A percentile compares a stretch with the other conserved stretches of the same genome.
phyloP scores from a whole-genome alignment of 2,888 invertebrate genomes.

The Harpalus rubripes region DNA sequence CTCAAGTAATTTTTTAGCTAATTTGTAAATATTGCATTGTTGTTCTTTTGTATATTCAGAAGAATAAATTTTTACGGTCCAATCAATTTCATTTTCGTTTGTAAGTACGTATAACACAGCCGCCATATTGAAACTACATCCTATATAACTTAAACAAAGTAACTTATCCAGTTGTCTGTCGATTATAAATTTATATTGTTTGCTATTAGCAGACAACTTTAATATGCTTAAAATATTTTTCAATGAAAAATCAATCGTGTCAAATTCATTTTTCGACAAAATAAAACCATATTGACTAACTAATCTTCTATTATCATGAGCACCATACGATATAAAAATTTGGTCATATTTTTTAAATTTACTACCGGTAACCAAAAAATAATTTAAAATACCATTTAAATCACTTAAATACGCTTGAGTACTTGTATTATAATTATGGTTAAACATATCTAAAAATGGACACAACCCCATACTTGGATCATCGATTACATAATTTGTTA shows the following conservation, averaged over 20 bases:
- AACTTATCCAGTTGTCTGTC: slow-evolving; percentile 82
- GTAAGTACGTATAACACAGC: slow-evolving; percentile 73
- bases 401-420: slow-evolving; percentile 77
- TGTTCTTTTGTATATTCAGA: slow-evolving; percentile 67
- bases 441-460: slow-evolving; percentile 94
- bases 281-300: slow-evolving; percentile 93
- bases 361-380: slow-evolving; percentile 79
- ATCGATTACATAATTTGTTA: slow-evolving; percentile 78
- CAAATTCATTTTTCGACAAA: slow-evolving; percentile 83
- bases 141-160: slow-evolving; percentile 82
- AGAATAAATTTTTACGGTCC: slow-evolving; percentile 69
- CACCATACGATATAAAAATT: slow-evolving; percentile 94
- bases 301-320: slow-evolving; percentile 89
- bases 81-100: slow-evolving; percentile 68
- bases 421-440: slow-evolving; percentile 85
- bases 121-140: slow-evolving; percentile 84
- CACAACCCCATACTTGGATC: slow-evolving; percentile 87
- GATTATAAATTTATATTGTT: slow-evolving; percentile 82
- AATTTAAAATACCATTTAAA: slow-evolving; percentile 76
- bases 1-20: slow-evolving; percentile 64
- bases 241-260: slow-evolving; percentile 82
- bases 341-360: slow-evolving; percentile 83
- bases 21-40: slow-evolving; percentile 64
- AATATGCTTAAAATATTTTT: slow-evolving; percentile 79
- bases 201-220: slow-evolving; percentile 72